These are phyloP conservation scores for Tamandua tetradactyla DNA, from an alignment of 2,797 vertebrate species.

Conservation along the genomic window DNA sequence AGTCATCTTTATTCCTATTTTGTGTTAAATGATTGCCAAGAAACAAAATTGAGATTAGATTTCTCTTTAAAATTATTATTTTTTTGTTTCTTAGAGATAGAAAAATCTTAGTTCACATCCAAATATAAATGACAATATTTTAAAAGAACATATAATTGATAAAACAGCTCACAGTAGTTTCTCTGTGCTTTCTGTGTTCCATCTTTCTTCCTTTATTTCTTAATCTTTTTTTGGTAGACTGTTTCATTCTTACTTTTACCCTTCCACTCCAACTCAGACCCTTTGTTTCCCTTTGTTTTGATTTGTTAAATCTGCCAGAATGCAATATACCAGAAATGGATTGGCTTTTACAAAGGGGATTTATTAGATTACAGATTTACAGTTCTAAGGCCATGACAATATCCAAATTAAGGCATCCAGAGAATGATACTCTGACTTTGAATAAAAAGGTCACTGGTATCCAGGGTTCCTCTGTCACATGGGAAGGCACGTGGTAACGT, in stretches of 20 bases:
- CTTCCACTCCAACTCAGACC: accelerated
- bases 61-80: not conserved
- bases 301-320: too few species aligned
- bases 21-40: not conserved
- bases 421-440: too few species aligned
- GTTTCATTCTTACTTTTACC: not conserved
- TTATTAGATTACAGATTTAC: too few species aligned
- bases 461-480: too few species aligned
- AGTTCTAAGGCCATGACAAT: too few species aligned
- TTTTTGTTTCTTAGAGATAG: not conserved
- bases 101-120: not conserved
- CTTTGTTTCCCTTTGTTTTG: not conserved
- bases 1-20: not conserved
- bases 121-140: not conserved
- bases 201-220: not conserved
- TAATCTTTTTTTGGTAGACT: not conserved
- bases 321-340: too few species aligned
- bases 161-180: not conserved
- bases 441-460: too few species aligned
- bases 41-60: not conserved
- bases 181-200: not conserved
- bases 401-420: too few species aligned
- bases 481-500: too few species aligned
- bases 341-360: too few species aligned
- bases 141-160: not conserved